Conservation (phyloP, 2,113 vertebrate genomes). For the Muntiacus muntjak region DNA sequence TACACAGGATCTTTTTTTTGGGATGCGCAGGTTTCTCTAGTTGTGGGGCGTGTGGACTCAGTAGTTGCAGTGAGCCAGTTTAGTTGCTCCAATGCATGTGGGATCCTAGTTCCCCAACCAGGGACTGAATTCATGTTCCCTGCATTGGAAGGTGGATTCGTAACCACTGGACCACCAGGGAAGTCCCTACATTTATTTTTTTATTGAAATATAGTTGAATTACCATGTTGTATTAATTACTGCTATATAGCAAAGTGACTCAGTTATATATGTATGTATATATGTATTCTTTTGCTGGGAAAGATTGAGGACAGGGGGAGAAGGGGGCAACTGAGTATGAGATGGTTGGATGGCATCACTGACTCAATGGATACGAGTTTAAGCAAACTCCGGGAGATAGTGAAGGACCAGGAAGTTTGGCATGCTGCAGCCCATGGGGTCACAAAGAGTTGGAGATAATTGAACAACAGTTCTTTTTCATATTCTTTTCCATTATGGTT, state of each 20-base stretch:
- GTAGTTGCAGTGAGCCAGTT: neutral
- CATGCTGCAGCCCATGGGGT: neutral
- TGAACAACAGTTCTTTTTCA: neutral
- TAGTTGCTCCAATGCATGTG: neutral
- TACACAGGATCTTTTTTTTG: neutral
- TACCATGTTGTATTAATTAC: neutral
- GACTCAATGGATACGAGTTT: neutral
- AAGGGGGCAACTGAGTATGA: neutral
- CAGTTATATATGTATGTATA: neutral
- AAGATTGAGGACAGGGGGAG: neutral
- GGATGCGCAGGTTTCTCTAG: neutral
- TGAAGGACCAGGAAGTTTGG: neutral
- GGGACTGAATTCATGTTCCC: neutral
- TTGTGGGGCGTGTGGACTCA: neutral
- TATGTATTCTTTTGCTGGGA: neutral
- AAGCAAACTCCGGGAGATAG: neutral
- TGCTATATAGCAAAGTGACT: neutral
- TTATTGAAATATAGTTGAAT: neutral
- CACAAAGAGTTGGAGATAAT: neutral
- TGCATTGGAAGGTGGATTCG: neutral
- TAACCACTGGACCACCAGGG: neutral
- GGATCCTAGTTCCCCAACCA: neutral
- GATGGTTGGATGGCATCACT: neutral
- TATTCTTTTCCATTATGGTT: neutral
- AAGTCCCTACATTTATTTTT: neutral